phyloP scores from a whole-genome alignment of 2,888 invertebrate genomes.

The Bombyx huttoni region DNA sequence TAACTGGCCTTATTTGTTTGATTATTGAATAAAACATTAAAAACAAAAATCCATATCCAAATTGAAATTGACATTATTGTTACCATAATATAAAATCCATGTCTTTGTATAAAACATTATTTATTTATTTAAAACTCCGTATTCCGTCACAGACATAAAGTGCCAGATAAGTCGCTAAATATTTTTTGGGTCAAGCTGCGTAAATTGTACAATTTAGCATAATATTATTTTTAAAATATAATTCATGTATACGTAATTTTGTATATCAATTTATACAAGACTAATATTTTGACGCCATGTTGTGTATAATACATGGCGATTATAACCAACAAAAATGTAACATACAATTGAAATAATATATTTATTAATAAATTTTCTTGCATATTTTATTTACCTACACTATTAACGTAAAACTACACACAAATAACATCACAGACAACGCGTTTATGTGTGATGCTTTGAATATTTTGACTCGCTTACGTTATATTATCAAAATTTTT shows the following conservation, averaged over 20 bases:
- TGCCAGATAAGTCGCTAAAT: neutral
- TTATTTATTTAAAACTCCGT: neutral
- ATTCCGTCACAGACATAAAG: neutral
- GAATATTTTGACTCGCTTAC: constrained; percentile 1
- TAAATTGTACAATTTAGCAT: neutral
- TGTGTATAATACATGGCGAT: neutral
- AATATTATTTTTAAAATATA: neutral
- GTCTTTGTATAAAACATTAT: neutral
- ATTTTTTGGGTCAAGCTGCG: neutral
- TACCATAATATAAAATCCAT: neutral
- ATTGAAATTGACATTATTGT: neutral
- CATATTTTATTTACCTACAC: neutral
- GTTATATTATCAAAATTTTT: neutral
- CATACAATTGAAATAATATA: neutral
- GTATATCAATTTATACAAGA: neutral
- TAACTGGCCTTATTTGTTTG: neutral
- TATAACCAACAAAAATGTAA: neutral
- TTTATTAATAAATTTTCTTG: neutral
- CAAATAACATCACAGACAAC: constrained; percentile 23
- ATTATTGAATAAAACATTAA: neutral
- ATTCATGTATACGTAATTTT: neutral
- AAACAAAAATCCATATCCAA: neutral
- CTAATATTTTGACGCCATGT: neutral
- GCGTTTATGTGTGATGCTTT: constrained; percentile 7
- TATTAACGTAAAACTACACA: neutral